Evolutionary conservation across 1,140 invertebrate genomes (phyloP).

Genomic region (Akabosia matsudoensis): DNA sequence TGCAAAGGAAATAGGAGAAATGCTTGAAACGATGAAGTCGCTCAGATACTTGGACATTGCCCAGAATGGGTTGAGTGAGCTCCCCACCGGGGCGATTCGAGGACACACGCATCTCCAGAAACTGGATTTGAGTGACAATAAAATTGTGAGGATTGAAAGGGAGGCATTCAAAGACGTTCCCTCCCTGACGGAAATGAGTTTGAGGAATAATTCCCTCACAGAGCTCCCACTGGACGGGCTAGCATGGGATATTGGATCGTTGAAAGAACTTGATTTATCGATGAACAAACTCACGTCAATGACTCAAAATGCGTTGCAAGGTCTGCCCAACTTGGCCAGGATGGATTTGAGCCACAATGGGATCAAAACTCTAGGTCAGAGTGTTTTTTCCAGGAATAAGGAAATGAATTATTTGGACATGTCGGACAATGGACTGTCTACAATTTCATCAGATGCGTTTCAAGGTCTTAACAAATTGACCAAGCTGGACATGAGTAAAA

Average conservation of each 20-base stretch:
- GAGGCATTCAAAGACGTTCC: slow-evolving; percentile 77
- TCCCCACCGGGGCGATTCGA: slow-evolving; percentile 68
- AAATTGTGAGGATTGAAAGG: slow-evolving; percentile 65
- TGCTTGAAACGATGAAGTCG: slow-evolving; percentile 71
- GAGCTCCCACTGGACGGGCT: slow-evolving; percentile 35
- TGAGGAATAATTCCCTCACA: slow-evolving; percentile 39
- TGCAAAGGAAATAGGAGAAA: slow-evolving; percentile 56
- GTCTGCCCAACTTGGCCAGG: slow-evolving; percentile 69
- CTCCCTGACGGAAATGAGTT: slow-evolving; percentile 67
- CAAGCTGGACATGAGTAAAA: slow-evolving; percentile 70
- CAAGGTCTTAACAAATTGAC: slow-evolving; percentile 61
- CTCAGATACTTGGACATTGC: slow-evolving; percentile 73
- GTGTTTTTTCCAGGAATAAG: slow-evolving; percentile 67
- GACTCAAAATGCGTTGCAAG: slow-evolving; percentile 66
- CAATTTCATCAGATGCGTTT: slow-evolving; percentile 65
- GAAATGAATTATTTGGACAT: slow-evolving; percentile 73
- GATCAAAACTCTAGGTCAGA: slow-evolving; percentile 65
- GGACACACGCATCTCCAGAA: slow-evolving; percentile 74
- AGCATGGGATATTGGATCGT: slow-evolving; percentile 47
- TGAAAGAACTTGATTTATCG: slow-evolving; percentile 70
- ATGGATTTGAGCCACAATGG: slow-evolving; percentile 77
- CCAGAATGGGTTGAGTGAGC: slow-evolving; percentile 66
- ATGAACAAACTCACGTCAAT: slow-evolving; percentile 69
- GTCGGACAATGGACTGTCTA: slow-evolving; percentile 67
- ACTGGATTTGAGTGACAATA: slow-evolving; percentile 75